phyloP scores from a whole-genome alignment of 2,797 vertebrate species.

The Phrynocephalus guinanensis region DNA sequence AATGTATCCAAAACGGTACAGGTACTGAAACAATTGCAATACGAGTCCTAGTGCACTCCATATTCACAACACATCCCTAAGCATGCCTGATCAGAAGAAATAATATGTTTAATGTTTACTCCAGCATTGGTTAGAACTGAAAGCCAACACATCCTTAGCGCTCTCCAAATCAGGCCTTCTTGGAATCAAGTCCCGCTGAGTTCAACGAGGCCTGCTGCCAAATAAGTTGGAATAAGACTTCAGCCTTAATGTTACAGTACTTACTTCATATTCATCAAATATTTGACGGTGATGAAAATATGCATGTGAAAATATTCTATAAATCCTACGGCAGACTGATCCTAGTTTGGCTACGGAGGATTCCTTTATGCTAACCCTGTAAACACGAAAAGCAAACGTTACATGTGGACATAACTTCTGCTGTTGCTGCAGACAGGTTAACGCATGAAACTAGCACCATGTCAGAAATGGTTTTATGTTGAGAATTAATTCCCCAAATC shows the following conservation, averaged over 20 bases:
- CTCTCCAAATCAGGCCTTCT: not conserved
- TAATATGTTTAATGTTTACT: not conserved
- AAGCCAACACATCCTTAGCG: not conserved
- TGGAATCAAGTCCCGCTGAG: not conserved
- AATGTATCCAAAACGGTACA: not conserved
- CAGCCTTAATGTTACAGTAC: constrained; percentile 58
- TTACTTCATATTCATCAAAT: constrained; percentile 99
- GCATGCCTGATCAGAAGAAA: not conserved
- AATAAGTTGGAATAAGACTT: not conserved
- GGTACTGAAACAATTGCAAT: not conserved
- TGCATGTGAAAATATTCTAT: constrained; percentile 99
- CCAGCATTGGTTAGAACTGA: not conserved
- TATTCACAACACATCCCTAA: not conserved
- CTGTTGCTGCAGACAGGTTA: not conserved
- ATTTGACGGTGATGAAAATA: constrained; percentile 99
- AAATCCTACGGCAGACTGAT: constrained; percentile 98
- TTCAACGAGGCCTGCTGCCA: not conserved
- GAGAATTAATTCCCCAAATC: not conserved
- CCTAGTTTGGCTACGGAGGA: constrained; percentile 99
- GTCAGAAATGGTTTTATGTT: not conserved
- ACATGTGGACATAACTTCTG: not conserved
- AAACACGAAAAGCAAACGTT: constrained; percentile 63
- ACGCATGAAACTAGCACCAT: not conserved
- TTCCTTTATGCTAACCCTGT: constrained; percentile 99
- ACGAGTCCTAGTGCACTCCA: not conserved